A percentile compares a stretch with the other conserved stretches of the same genome.
These are phyloP conservation scores for Hesperophylax magnus DNA, from an alignment of 1,140 invertebrate species.

Conservation along the genomic window DNA sequence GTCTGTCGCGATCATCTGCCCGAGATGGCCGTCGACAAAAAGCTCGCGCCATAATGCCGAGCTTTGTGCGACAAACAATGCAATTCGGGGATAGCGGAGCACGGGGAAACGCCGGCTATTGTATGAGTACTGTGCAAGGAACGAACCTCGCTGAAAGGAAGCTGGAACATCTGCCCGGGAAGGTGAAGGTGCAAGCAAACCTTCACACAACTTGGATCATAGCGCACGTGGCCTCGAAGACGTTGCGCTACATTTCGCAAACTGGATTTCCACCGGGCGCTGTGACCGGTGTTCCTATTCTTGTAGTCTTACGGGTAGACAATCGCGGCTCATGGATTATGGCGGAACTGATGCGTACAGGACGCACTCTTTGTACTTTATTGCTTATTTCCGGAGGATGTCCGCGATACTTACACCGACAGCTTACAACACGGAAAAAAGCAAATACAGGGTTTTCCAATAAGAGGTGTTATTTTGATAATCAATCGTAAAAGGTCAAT, in stretches of 20 bases:
- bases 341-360: no score
- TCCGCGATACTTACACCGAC: no score
- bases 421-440: no score
- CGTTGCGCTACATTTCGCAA: constrained; percentile 7
- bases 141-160: constrained; percentile 36
- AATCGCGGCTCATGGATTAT: no score
- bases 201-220: neutral
- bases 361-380: no score
- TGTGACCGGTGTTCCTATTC: neutral
- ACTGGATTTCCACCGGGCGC: neutral
- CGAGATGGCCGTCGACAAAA: constrained; percentile 7
- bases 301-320: no score
- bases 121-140: neutral
- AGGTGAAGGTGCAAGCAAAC: constrained; percentile 16
- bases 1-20: constrained; percentile 33
- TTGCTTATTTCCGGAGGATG: no score
- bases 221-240: constrained; percentile 26
- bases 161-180: constrained; percentile 34
- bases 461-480: no score
- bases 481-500: no score
- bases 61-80: constrained; percentile 35
- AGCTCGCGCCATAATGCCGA: constrained; percentile 37
- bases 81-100: constrained; percentile 21
- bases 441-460: no score
- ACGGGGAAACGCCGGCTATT: constrained; percentile 12